phyloP scores from a whole-genome alignment of 2,113 vertebrate genomes.

The Eira barbara region DNA sequence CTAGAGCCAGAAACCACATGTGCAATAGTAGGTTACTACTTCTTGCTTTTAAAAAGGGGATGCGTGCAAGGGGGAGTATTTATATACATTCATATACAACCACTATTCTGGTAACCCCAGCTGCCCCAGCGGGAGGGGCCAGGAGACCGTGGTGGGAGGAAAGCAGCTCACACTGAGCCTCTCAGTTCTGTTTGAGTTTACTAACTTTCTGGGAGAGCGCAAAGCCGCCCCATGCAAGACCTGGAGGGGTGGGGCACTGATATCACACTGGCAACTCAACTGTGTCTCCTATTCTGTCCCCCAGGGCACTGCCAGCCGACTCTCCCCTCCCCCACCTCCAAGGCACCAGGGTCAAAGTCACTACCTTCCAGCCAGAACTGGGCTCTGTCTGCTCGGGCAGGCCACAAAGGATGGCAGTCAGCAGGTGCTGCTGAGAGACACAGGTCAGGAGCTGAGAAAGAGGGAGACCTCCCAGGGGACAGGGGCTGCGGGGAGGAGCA shows the following conservation, averaged over 20 bases:
- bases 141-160: neutral
- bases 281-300: neutral
- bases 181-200: neutral
- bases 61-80: too few species aligned
- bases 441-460: neutral
- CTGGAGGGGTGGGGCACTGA: neutral
- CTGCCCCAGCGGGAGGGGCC: fast-evolving
- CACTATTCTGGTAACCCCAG: neutral
- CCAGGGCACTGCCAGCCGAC: neutral
- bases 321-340: neutral
- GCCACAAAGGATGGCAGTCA: neutral
- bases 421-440: neutral
- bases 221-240: neutral
- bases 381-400: neutral
- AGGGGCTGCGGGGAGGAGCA: too few species aligned
- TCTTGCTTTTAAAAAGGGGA: neutral
- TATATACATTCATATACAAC: neutral
- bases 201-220: neutral
- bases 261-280: neutral
- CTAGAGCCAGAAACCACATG: neutral
- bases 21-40: too few species aligned
- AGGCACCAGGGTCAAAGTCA: neutral
- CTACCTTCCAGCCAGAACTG: neutral
- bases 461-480: neutral
- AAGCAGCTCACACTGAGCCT: neutral